These are phyloP conservation scores for Carposina sasakii DNA, from an alignment of 1,140 invertebrate genomes.

Conservation along the genomic window DNA sequence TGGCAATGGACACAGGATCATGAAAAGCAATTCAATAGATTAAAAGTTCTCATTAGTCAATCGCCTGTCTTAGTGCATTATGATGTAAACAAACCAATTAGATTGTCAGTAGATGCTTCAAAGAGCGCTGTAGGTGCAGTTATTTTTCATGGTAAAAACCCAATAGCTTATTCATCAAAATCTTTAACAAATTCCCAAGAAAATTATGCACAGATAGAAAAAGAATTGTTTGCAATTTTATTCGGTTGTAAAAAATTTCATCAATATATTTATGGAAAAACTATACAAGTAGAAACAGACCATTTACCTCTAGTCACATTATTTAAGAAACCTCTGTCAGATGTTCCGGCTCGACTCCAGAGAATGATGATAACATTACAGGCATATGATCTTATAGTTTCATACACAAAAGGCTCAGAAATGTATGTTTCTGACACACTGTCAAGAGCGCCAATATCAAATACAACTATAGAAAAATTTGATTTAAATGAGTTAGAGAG, in stretches of 20 bases:
- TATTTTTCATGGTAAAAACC: slow-evolving; percentile 29
- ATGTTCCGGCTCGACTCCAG: slow-evolving; percentile 48
- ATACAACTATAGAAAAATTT: slow-evolving; percentile 10
- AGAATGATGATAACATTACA: slow-evolving; percentile 49
- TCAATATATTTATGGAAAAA: slow-evolving; percentile 42
- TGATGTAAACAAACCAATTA: slow-evolving; percentile 25
- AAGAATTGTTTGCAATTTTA: slow-evolving; percentile 55
- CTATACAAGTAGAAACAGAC: slow-evolving; percentile 46
- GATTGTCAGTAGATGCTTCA: slow-evolving; percentile 30
- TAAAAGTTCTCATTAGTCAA: slow-evolving; percentile 29
- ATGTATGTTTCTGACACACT: slow-evolving; percentile 52
- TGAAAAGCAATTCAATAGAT: slow-evolving; percentile 28
- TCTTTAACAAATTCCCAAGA: slow-evolving; percentile 37
- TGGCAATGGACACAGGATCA: slow-evolving; percentile 11
- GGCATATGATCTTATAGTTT: slow-evolving; percentile 50
- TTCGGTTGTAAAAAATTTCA: slow-evolving; percentile 52
- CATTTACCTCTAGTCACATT: slow-evolving; percentile 54
- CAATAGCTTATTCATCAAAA: slow-evolving; percentile 38
- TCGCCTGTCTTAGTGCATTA: slow-evolving; percentile 15
- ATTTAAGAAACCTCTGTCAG: slow-evolving; percentile 50
- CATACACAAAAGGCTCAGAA: slow-evolving; percentile 52
- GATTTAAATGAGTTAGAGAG: slow-evolving; percentile 20
- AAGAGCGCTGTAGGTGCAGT: slow-evolving; percentile 31
- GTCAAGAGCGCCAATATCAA: slow-evolving; percentile 29
- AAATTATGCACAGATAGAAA: slow-evolving; percentile 64